phyloP scores from a whole-genome alignment of 2,113 vertebrate genomes.

The Coptodon bakossiorum region DNA sequence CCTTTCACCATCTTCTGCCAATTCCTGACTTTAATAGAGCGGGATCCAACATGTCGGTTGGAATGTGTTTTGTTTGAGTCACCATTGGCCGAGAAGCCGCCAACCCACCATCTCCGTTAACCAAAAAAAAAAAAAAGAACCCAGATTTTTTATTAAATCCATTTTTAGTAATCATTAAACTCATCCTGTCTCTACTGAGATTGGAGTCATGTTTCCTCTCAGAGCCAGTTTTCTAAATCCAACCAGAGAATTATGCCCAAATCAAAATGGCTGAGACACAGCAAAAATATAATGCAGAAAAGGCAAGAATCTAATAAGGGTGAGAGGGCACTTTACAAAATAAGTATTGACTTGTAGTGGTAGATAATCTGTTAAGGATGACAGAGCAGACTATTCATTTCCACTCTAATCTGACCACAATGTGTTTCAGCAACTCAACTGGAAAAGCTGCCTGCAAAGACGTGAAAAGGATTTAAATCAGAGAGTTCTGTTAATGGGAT shows the following conservation, averaged over 20 bases:
- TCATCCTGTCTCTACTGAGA: neutral
- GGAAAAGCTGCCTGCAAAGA: neutral
- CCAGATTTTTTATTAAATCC: neutral
- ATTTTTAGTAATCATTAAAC: neutral
- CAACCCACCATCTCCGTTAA: neutral
- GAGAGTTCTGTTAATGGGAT: neutral
- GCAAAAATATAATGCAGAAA: neutral
- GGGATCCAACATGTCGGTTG: neutral
- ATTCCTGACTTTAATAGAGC: neutral
- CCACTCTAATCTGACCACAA: neutral
- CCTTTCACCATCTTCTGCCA: neutral
- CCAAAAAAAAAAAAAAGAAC: neutral
- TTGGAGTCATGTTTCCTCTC: neutral
- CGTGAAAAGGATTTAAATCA: neutral
- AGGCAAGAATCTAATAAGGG: neutral
- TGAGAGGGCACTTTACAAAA: neutral
- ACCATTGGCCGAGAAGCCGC: neutral
- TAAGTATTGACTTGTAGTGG: neutral
- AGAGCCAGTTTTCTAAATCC: neutral
- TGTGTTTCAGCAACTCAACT: neutral
- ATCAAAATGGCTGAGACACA: neutral
- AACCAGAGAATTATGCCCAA: neutral
- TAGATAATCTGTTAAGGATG: neutral
- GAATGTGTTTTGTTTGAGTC: neutral
- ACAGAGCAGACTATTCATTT: neutral